phyloP scores from a whole-genome alignment of 2,113 vertebrate species.

The Setophaga coronata region DNA sequence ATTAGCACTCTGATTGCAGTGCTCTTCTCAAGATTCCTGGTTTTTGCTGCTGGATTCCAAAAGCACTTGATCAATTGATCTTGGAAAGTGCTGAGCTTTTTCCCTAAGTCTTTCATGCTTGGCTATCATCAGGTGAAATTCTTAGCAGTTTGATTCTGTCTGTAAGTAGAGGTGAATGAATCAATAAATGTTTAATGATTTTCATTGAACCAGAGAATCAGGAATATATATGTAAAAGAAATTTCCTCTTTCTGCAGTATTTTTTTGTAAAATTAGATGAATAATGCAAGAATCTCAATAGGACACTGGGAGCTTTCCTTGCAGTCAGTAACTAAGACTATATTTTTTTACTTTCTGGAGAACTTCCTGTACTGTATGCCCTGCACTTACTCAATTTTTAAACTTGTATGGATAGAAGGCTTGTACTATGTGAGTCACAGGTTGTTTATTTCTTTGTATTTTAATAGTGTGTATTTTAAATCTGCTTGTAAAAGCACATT shows the following conservation, averaged over 20 bases:
- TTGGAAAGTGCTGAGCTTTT: not conserved
- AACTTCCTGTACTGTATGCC: not conserved
- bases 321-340: not conserved
- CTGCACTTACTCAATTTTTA: not conserved
- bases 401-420: not conserved
- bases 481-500: not conserved
- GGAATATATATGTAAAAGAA: not conserved
- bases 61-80: slow-evolving; percentile 7
- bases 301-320: not conserved
- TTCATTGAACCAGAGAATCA: not conserved
- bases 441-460: not conserved
- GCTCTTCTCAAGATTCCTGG: not conserved
- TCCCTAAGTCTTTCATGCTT: not conserved
- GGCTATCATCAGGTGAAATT: not conserved
- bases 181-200: not conserved
- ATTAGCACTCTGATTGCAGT: not conserved
- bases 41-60: not conserved
- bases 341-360: not conserved
- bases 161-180: not conserved
- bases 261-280: not conserved
- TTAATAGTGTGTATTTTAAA: not conserved
- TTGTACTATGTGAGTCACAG: not conserved
- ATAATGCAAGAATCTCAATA: not conserved
- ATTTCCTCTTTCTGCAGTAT: not conserved
- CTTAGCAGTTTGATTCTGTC: not conserved